A percentile compares a stretch with the other conserved stretches of the same genome.
Evolutionary conservation across 1,140 invertebrate species (phyloP).

Genomic region (Nephila pilipes): DNA sequence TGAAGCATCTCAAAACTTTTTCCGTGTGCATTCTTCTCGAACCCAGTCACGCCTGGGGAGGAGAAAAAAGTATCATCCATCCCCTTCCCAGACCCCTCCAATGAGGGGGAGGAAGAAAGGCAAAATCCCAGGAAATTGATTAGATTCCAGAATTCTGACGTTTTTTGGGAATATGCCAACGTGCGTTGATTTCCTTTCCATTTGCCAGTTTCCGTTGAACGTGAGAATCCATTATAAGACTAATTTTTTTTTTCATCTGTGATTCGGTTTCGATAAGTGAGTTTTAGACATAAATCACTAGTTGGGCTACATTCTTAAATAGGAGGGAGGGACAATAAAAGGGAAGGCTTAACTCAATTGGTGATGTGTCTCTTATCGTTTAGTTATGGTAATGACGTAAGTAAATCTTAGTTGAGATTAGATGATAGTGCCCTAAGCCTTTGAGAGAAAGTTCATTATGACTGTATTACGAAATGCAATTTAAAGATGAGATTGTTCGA

Average conservation of each 20-base stretch:
- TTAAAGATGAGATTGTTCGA: too few relatives aligned
- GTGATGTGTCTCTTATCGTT: too few relatives aligned
- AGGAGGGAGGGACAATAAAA: too few relatives aligned
- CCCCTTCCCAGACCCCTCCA: background rate
- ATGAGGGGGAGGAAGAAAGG: background rate
- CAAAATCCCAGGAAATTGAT: constrained; percentile 18
- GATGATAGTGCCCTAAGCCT: too few relatives aligned
- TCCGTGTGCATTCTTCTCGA: background rate
- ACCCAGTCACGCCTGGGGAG: constrained; percentile 23
- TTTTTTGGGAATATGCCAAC: constrained; percentile 41
- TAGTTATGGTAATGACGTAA: too few relatives aligned
- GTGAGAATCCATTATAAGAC: background rate
- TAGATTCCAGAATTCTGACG: constrained; percentile 48
- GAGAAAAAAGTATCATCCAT: background rate
- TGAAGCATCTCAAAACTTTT: constrained; percentile 12
- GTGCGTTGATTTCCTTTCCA: constrained; percentile 36
- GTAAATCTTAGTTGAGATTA: too few relatives aligned
- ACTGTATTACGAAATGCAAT: too few relatives aligned
- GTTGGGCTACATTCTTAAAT: too few relatives aligned
- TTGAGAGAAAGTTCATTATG: too few relatives aligned
- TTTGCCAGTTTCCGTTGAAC: background rate
- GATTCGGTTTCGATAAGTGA: too few relatives aligned
- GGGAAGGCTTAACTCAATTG: too few relatives aligned
- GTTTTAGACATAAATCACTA: too few relatives aligned
- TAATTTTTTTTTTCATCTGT: background rate